Conservation (phyloP, 2,113 vertebrate species). For the Diadophis punctatus region DNA sequence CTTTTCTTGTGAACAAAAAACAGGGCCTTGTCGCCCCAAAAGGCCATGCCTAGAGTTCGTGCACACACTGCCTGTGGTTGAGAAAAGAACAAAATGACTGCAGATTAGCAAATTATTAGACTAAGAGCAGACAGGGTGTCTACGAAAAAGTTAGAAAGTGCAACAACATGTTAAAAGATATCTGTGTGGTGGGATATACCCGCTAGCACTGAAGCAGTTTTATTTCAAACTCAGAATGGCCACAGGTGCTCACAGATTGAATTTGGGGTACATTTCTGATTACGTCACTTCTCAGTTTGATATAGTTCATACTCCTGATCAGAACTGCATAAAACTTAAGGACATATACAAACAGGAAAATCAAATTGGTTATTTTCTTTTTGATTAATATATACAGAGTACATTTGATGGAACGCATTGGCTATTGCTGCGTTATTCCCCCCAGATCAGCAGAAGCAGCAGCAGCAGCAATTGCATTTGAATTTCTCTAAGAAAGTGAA, state of each 20-base stretch:
- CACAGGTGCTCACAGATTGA: not conserved
- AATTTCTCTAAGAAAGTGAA: constrained; percentile 1
- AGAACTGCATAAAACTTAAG: not conserved
- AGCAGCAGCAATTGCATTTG: not conserved
- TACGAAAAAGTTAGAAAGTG: not conserved
- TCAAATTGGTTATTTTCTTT: constrained; percentile 9
- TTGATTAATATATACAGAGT: constrained; percentile 1
- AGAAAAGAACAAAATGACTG: not conserved
- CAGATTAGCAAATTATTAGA: not conserved
- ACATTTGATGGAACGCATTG: constrained; percentile 5
- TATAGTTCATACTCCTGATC: not conserved
- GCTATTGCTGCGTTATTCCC: not conserved
- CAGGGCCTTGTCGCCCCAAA: not conserved
- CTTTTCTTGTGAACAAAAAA: not conserved
- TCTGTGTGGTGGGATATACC: not conserved
- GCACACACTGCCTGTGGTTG: not conserved
- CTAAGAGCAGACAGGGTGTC: not conserved
- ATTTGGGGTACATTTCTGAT: not conserved
- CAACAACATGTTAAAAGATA: not conserved
- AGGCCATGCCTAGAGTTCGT: not conserved
- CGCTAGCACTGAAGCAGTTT: not conserved
- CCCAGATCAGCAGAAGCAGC: not conserved
- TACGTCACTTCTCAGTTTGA: not conserved
- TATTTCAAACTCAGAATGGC: not conserved
- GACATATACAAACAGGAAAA: not conserved